phyloP scores from a whole-genome alignment of 2,797 vertebrate species.

The Tangara arthus region DNA sequence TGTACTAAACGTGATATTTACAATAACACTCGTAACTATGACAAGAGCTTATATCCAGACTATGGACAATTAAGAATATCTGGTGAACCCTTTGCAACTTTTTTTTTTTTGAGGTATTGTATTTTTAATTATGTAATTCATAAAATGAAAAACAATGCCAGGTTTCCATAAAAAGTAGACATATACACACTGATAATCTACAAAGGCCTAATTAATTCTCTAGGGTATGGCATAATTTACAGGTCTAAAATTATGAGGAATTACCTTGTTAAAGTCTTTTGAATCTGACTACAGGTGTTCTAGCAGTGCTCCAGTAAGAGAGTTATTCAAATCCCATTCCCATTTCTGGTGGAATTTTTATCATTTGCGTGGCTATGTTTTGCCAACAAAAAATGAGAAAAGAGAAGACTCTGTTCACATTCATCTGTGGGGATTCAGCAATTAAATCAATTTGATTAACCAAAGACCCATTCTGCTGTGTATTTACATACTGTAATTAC shows the following conservation, averaged over 20 bases:
- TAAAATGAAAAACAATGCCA: conserved; percentile 31
- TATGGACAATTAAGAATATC: background rate
- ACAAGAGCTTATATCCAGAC: background rate
- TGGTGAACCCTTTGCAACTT: background rate
- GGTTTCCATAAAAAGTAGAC: conserved; percentile 14
- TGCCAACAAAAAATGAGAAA: conserved; percentile 69
- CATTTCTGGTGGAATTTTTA: conserved; percentile 57
- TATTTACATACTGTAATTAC: conserved; percentile 75
- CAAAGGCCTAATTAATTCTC: conserved; percentile 48
- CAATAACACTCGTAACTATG: background rate
- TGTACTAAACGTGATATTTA: background rate
- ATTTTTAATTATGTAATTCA: conserved; percentile 5
- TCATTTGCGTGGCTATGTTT: conserved; percentile 60
- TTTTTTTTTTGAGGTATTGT: background rate
- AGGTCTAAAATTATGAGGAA: conserved; percentile 23
- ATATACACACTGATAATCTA: background rate
- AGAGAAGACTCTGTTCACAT: conserved; percentile 69
- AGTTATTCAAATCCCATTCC: conserved; percentile 38
- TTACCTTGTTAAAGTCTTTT: conserved; percentile 36
- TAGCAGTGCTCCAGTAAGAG: background rate
- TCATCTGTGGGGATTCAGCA: conserved; percentile 72
- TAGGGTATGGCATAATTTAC: conserved; percentile 4
- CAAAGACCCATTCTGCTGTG: conserved; percentile 75
- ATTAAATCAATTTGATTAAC: conserved; percentile 77
- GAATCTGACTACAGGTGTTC: conserved; percentile 53